phyloP scores from a whole-genome alignment of 2,113 vertebrate genomes.

The Python bivittatus region DNA sequence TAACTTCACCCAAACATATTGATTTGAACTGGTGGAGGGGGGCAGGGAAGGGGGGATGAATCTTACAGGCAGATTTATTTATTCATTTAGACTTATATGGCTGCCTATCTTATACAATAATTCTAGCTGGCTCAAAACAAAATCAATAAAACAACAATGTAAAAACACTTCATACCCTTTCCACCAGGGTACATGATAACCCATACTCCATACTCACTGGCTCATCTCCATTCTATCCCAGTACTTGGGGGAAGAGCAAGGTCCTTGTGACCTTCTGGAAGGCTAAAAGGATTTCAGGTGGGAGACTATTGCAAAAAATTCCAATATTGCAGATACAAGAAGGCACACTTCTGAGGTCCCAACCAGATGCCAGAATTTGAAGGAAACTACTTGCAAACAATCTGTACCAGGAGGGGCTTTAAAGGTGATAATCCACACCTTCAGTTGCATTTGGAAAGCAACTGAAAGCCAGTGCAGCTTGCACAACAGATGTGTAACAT shows the following conservation, averaged over 20 bases:
- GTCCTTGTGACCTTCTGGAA: background rate
- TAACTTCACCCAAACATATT: constrained; percentile 60
- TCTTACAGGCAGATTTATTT: constrained; percentile 38
- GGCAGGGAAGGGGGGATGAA: constrained; percentile 5
- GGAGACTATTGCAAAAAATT: background rate
- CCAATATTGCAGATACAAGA: background rate
- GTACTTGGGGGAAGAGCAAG: background rate
- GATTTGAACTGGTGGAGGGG: constrained; percentile 53
- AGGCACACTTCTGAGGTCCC: background rate
- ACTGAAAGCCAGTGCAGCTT: background rate
- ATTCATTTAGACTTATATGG: background rate
- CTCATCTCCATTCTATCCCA: background rate
- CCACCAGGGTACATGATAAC: too few relatives aligned
- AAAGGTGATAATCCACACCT: background rate
- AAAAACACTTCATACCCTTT: too few relatives aligned
- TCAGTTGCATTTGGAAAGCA: background rate
- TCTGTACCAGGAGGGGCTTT: background rate
- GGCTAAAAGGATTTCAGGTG: background rate
- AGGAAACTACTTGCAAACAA: background rate
- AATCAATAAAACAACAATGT: constrained; percentile 15
- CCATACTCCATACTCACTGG: background rate
- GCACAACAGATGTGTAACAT: background rate
- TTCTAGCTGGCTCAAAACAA: constrained; percentile 19
- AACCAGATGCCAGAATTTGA: background rate
- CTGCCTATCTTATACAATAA: constrained; percentile 11